Conservation (phyloP, 1,140 invertebrate genomes). For the Drosophila burlai region DNA sequence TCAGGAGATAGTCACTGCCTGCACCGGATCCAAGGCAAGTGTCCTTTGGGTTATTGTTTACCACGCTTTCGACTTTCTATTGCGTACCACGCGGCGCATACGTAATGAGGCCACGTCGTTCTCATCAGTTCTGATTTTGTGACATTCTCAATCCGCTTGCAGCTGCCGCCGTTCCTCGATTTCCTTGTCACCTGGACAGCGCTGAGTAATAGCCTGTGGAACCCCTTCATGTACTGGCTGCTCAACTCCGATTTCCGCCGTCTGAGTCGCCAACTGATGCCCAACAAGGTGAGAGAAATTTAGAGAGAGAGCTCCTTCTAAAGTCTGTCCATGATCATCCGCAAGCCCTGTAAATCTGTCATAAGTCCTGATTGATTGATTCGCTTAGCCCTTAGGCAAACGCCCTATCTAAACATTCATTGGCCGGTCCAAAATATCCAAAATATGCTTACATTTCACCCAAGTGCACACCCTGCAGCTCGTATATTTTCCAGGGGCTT, state of each 20-base stretch:
- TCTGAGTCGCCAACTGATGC: constrained; percentile 90
- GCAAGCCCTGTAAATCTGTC: constrained; percentile 44
- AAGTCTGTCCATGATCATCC: constrained; percentile 1
- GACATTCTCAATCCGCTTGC: constrained; percentile 36
- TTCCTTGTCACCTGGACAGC: constrained; percentile 94
- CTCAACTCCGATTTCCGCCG: constrained; percentile 93
- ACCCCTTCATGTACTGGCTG: constrained; percentile 94
- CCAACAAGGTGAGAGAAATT: constrained; percentile 88
- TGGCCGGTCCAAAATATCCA: constrained; percentile 7
- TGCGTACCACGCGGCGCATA: constrained; percentile 53
- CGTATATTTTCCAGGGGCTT: constrained; percentile 10
- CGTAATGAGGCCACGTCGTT: constrained; percentile 57
- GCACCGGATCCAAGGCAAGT: constrained; percentile 90
- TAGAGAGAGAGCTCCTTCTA: constrained; percentile 1
- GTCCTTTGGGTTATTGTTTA: constrained; percentile 1
- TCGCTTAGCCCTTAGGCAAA: constrained; percentile 32
- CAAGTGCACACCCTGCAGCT: constrained; percentile 47
- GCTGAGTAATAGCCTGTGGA: constrained; percentile 95
- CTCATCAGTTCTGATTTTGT: constrained; percentile 45
- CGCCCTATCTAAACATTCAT: constrained; percentile 20
- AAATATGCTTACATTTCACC: constrained; percentile 22
- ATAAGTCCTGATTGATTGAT: constrained; percentile 57
- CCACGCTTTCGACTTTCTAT: constrained; percentile 7
- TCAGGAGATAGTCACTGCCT: constrained; percentile 94
- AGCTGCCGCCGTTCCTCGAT: constrained; percentile 92